Base-by-base conservation (phyloP, 2,797 vertebrate species). In the Sitta carolinensis region DNA sequence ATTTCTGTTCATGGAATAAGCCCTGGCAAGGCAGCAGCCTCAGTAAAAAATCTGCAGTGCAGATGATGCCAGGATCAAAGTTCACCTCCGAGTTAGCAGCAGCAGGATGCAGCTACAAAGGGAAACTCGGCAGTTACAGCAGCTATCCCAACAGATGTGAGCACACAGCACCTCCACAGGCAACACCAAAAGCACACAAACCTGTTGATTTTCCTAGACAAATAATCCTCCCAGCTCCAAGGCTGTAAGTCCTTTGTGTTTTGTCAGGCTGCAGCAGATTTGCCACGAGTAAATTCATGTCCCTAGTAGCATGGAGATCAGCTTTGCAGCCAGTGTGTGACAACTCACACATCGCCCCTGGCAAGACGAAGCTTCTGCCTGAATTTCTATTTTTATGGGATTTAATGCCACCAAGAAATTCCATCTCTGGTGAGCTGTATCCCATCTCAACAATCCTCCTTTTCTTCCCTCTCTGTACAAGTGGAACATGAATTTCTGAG, bases 51-150 rank as follows among this genome's bases (percentile, higher is more conserved):
- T 30, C 61, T 93, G 93, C 80, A 81, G 66, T 20, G 48, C 69
- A 92, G 83, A 87, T 81, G 78, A 95, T 59, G 4, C 54, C 34
- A 36, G 63, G 61, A 91, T 84, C 80, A 91, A 92, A 94, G 84
- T 38, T 80, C 77, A 91, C 48, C 73, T 81, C 17, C 42, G 61
- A 70, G 13, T 34, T 59, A 50, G 0, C 64, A 76, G 6, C 84
- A 45, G 81, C 66, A 88, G 89, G 81, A 61, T 52, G 73, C 63
- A 47, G 74, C 81, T 75, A 54, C 85, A 58, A 69, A 84, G 63
- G 59, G 61, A 70, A 82, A 27, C 16, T 23, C 11, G 5, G 10
- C 22, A 6, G 55, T 43, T 32, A 1, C 1, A 66, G n/a, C 77
- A 78, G 66, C 43, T 6, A 68, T 6, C 51, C 68, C 72, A 26